phyloP scores from a whole-genome alignment of 2,113 vertebrate genomes.

The Myxocyprinus asiaticus region DNA sequence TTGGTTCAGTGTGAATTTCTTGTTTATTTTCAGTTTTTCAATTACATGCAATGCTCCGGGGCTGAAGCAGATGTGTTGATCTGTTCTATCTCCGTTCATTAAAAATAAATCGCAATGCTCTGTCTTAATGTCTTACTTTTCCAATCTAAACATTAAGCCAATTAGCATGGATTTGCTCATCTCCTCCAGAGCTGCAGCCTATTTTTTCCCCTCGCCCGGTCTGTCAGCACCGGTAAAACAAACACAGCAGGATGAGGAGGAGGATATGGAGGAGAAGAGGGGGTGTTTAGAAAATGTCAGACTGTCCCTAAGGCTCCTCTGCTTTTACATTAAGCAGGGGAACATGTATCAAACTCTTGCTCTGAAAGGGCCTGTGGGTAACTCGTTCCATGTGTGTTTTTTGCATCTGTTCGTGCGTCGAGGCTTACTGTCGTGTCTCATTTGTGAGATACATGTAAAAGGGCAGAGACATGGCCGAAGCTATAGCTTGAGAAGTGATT shows the following conservation, averaged over 20 bases:
- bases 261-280: constrained; percentile 2
- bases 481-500: constrained; percentile 72
- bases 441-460: background rate
- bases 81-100: background rate
- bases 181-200: background rate
- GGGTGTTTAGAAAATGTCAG: constrained; percentile 75
- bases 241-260: constrained; percentile 49
- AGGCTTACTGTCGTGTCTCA: constrained; percentile 9
- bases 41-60: too few species aligned
- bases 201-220: background rate
- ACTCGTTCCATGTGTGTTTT: constrained; percentile 8
- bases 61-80: background rate
- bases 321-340: constrained; percentile 37
- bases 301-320: constrained; percentile 52
- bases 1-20: background rate
- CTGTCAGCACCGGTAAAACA: constrained; percentile 36
- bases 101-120: background rate
- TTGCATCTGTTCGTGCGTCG: too few species aligned
- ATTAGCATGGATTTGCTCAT: constrained; percentile 19
- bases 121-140: background rate
- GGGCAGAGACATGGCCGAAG: constrained; percentile 49
- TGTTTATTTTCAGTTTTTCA: too few species aligned
- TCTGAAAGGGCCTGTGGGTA: constrained; percentile 48
- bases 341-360: constrained; percentile 51
- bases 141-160: constrained; percentile 12